Base-by-base conservation (phyloP, 53 echinoderm and acorn worm genomes). In the Stichopus horrens region DNA sequence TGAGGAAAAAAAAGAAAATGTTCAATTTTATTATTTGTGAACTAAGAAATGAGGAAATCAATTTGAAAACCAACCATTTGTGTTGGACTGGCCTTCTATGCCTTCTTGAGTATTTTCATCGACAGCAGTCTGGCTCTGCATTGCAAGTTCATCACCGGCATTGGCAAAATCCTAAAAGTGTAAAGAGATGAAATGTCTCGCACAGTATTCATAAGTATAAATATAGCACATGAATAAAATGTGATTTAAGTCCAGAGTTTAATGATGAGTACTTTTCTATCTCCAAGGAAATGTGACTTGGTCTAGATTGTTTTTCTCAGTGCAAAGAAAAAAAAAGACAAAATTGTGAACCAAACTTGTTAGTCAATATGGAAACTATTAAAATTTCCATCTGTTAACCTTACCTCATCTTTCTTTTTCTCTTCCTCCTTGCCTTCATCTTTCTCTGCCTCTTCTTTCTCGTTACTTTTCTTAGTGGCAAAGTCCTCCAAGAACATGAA, bases 401-500 rank as follows among this genome's bases (percentile, higher is more conserved):
- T 8, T 56, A 66, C 73, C 86, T 86, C 73, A 86, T 65, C 73
- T 52, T 86, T 86, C 10, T 65, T 71, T 23, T 86, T 71, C 23
- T 51, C 86, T 6, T 58, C 88, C 16, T 96, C 96, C 82, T 89
- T 96, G 79, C 90, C 94, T 0, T 66, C 56, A 55, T 94, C 96
- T 58, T 77, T 77, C 11, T 57, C 90, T 37, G 74, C 63, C 8
- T 63, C 78, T 74, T 92, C 91, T 18, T 90, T 60, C 10, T 88
- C 82, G 60, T 75, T 68, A 51, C 79, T 74, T 57, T 52, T 76
- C 58, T 88, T 87, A 10, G 75, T 53, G 23, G 21, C 91, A 23
- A 95, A 93, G 58, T 96, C 96, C 77, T 98, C 95, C 66, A 98
- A 88, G 92, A 98, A 98, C 78, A 86, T 86, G 53, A 92, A 98